phyloP scores from a whole-genome alignment of 2,888 invertebrate species.

The Phymatocera aterrima region DNA sequence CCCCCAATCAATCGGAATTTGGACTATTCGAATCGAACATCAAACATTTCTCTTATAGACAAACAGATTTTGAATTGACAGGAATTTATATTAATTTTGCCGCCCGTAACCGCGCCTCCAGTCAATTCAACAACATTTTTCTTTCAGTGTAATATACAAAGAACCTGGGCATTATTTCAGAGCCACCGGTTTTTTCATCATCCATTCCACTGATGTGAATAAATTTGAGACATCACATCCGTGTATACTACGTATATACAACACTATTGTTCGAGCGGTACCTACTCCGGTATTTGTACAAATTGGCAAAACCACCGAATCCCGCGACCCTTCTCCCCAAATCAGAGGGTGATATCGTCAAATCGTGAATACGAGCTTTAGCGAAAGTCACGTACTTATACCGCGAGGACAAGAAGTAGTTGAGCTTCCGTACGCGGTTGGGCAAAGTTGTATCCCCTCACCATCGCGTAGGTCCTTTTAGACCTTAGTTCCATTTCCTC shows the following conservation, averaged over 20 bases:
- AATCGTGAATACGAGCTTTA: neutral
- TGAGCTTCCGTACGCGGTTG: neutral
- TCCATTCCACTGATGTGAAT: neutral
- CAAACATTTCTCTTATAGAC: too few species aligned
- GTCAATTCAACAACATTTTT: too few species aligned
- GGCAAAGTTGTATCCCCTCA: slow-evolving; percentile 24
- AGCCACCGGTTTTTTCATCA: neutral
- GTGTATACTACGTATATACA: neutral
- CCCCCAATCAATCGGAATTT: too few species aligned
- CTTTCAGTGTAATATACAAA: too few species aligned
- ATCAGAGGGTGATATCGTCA: neutral
- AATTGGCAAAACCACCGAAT: neutral
- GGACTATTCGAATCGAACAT: too few species aligned
- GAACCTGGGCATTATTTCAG: too few species aligned
- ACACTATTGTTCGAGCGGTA: too few species aligned
- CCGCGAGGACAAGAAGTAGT: neutral
- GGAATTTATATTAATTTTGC: too few species aligned
- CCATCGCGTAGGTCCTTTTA: neutral
- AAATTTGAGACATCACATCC: neutral
- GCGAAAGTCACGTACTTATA: slow-evolving; percentile 8
- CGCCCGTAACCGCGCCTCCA: too few species aligned
- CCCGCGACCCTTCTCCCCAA: neutral
- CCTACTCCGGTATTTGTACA: neutral
- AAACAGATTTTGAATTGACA: too few species aligned
- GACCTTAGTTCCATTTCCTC: neutral